Evolutionary conservation across 2,888 invertebrate genomes (phyloP).

Genomic region (Tachina grossa): DNA sequence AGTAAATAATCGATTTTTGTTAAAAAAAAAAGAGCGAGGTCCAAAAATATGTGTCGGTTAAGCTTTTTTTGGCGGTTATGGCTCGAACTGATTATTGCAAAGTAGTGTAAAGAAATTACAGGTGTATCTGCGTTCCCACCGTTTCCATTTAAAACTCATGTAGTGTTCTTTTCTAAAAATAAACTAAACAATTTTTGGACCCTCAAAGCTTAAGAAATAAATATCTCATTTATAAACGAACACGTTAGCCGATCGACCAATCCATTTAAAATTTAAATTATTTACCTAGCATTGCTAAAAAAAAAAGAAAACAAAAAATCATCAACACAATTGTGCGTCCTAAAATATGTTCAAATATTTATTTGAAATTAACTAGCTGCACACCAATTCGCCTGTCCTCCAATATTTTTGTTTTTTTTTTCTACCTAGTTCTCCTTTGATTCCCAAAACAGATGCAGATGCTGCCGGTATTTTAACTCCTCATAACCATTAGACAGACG

Average conservation of each 20-base stretch:
- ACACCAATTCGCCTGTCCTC: not conserved
- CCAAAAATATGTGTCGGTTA: no score
- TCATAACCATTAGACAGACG: constrained; percentile 5
- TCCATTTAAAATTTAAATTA: constrained; percentile 61
- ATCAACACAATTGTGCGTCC: constrained; percentile 51
- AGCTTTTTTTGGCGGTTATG: no score
- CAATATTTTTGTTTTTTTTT: not conserved
- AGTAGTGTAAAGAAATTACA: not conserved
- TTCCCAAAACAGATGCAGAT: constrained; percentile 7
- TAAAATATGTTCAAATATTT: constrained; percentile 28
- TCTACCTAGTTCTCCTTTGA: constrained; percentile 5
- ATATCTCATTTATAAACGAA: not conserved
- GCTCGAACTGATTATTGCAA: no score
- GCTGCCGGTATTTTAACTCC: constrained; percentile 16
- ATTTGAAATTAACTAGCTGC: constrained; percentile 27
- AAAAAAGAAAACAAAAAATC: constrained; percentile 54
- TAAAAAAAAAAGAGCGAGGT: no score
- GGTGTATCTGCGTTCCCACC: not conserved
- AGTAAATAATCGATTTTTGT: no score
- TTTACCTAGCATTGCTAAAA: constrained; percentile 64
- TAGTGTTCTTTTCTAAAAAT: no score
- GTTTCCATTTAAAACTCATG: not conserved
- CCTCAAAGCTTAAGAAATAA: no score
- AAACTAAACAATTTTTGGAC: no score
- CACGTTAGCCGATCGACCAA: not conserved